Base-by-base conservation (phyloP, 1,140 invertebrate genomes). In the Cecropterus lyciades region DNA sequence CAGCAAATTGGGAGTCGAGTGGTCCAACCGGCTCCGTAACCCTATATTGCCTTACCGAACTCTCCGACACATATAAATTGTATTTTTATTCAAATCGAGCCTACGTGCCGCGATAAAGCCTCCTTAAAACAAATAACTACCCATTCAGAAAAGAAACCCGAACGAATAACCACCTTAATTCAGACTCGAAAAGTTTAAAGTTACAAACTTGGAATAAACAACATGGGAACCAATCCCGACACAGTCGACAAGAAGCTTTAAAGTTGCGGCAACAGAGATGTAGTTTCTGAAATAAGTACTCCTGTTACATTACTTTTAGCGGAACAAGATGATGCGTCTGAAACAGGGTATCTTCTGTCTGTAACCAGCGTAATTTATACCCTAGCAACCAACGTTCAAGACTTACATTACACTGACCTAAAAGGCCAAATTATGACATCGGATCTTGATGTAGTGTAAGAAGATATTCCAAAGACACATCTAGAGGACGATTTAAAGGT, bases 71-170 rank as follows among this genome's bases (percentile, higher is more conserved):
- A 91, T 91, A 91, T 89, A 91, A 91, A 91, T 91, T 82, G 89
- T 85, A 84, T 89, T 87, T 89, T 91, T 91, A 91, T 91, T 91
- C 86, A 91, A 91, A 91, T 89, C 82, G 72, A 79, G 82, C 84
- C 84, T 86, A 86, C 85, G 81, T 89, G 86, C 84, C 67, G 75
- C 78, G 89, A 89, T 89, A 89, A 88, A 84, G 72, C 77, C 81
- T 77, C 79, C 79, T 85, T 78, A 87, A 88, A 91, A 89, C 85
- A 89, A 89, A 91, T 87, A 90, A 80, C 75, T 75, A 73, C 76
- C 69, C 78, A 74, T 79, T 80, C 75, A 71, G 53, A 42, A 46
- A 30, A 60, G 42, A 56, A 71, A 57, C 49, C 5, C 69, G 72
- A 66, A 57, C 56, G 30, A 84, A 86, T 80, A 71, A 17, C 59